Evolutionary conservation across 1,140 invertebrate species (phyloP).

Genomic region (Dendrolimus kikuchii): DNA sequence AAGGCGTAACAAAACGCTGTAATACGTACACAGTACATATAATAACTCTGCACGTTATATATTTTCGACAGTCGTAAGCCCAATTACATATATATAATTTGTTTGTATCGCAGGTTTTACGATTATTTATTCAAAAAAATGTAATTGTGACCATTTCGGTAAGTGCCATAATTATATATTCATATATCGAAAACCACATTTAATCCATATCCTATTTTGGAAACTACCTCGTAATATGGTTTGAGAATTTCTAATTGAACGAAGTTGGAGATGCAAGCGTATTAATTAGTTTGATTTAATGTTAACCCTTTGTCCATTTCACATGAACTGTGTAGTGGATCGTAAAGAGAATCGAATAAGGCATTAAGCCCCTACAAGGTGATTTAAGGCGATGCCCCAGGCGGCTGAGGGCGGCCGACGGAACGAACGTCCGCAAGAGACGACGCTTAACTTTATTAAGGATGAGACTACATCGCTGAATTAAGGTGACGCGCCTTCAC

Average conservation of each 20-base stretch:
- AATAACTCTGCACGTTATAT: conserved; percentile 27
- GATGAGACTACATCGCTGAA: conserved; percentile 51
- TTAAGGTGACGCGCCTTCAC: conserved; percentile 65
- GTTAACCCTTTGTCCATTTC: conserved; percentile 15
- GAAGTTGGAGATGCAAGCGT: no score
- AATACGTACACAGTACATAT: conserved; percentile 27
- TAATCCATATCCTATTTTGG: no score
- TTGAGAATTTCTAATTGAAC: no score
- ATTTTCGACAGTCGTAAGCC: conserved; percentile 12
- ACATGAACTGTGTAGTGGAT: conserved; percentile 19
- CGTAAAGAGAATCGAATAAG: conserved; percentile 25
- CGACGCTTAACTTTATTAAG: conserved; percentile 65
- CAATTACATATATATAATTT: conserved; percentile 10
- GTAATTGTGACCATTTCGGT: no score
- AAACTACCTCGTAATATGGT: no score
- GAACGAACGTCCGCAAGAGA: conserved; percentile 34
- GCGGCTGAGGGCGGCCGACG: conserved; percentile 19
- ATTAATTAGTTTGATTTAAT: no score
- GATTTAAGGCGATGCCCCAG: conserved; percentile 31
- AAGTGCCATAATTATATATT: background rate
- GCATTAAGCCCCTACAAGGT: conserved; percentile 35
- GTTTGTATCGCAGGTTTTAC: no score
- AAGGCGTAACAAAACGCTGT: conserved; percentile 29
- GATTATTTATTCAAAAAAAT: no score
- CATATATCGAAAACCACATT: background rate